Evolutionary conservation across 2,113 vertebrate species (phyloP).

Genomic region (Oreochromis spilurus): DNA sequence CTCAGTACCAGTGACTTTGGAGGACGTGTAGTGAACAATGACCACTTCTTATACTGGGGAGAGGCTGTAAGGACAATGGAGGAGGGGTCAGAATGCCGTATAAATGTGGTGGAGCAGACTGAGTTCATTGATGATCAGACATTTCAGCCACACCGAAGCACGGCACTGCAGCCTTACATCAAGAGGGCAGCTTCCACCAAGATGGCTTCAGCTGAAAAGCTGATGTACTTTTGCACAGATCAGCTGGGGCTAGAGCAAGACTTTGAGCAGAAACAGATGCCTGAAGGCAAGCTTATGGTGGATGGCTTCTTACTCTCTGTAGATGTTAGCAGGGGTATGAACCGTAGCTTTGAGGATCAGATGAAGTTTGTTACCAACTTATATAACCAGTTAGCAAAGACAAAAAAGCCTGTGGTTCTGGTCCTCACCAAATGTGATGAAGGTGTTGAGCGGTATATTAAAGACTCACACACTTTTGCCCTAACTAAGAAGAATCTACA

Average conservation of each 20-base stretch:
- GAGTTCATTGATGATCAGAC: slow-evolving; percentile 99
- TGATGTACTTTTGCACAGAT: slow-evolving; percentile 99
- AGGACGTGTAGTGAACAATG: slow-evolving; percentile 95
- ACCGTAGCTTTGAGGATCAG: slow-evolving; percentile 95
- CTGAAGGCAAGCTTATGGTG: slow-evolving; percentile 89
- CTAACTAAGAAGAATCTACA: slow-evolving; percentile 95
- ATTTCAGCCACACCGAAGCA: slow-evolving; percentile 95
- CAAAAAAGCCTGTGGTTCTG: slow-evolving; percentile 90
- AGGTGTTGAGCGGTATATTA: slow-evolving; percentile 95
- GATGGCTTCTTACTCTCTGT: slow-evolving; percentile 92
- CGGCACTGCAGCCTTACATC: slow-evolving; percentile 93
- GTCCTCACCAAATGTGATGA: slow-evolving; percentile 96
- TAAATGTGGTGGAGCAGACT: slow-evolving; percentile 97
- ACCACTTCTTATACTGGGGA: slow-evolving; percentile 99
- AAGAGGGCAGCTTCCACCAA: slow-evolving; percentile 92
- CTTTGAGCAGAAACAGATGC: slow-evolving; percentile 99
- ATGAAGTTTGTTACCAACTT: slow-evolving; percentile 93
- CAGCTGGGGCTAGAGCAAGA: slow-evolving; percentile 97
- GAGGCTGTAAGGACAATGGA: slow-evolving; percentile 83
- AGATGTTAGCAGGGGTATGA: slow-evolving; percentile 96
- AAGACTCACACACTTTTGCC: slow-evolving; percentile 92
- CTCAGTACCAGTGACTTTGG: slow-evolving; percentile 98
- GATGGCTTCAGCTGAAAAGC: slow-evolving; percentile 93
- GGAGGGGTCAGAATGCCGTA: slow-evolving; percentile 84
- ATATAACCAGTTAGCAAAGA: slow-evolving; percentile 93